These are phyloP conservation scores for Atherinomorus stipes DNA, from an alignment of 2,113 vertebrate species.

Conservation along the genomic window DNA sequence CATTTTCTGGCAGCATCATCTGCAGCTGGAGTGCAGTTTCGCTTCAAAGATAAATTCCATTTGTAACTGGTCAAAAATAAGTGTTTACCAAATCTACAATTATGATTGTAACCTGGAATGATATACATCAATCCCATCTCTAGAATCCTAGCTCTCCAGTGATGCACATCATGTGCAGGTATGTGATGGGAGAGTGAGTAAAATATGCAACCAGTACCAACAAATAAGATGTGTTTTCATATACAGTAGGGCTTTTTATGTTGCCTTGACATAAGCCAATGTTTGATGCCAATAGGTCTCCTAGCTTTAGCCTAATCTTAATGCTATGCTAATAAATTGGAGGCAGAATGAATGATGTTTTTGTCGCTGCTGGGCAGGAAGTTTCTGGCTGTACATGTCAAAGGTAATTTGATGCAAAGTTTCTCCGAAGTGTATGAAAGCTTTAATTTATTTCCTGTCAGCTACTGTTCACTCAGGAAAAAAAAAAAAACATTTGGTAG, in stretches of 20 bases:
- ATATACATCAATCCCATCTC: too few species aligned
- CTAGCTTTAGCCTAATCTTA: slow-evolving; percentile 14
- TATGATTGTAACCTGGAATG: too few species aligned
- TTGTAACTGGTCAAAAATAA: too few species aligned
- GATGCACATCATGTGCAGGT: too few species aligned
- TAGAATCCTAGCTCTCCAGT: too few species aligned
- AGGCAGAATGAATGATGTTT: slow-evolving; percentile 10
- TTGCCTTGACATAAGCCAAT: slow-evolving; percentile 16
- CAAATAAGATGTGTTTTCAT: not conserved
- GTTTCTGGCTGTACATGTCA: not conserved
- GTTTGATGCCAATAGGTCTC: slow-evolving; percentile 17
- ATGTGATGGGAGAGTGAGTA: too few species aligned
- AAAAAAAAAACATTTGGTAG: slow-evolving; percentile 16
- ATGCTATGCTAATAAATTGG: not conserved
- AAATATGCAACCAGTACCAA: too few species aligned
- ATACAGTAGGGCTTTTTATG: slow-evolving; percentile 14
- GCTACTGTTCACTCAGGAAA: slow-evolving; percentile 1
- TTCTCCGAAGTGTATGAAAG: slow-evolving; percentile 12
- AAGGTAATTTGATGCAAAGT: slow-evolving; percentile 13
- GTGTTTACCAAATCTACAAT: too few species aligned
- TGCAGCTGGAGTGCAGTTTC: too few species aligned
- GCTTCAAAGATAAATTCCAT: too few species aligned
- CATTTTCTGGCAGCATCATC: too few species aligned
- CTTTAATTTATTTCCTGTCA: slow-evolving; percentile 24
- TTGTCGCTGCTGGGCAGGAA: not conserved